Evolutionary conservation across 2,888 invertebrate species (phyloP), one percentile per base, ranked within the genome.

Genomic region (Seira ritae): DNA sequence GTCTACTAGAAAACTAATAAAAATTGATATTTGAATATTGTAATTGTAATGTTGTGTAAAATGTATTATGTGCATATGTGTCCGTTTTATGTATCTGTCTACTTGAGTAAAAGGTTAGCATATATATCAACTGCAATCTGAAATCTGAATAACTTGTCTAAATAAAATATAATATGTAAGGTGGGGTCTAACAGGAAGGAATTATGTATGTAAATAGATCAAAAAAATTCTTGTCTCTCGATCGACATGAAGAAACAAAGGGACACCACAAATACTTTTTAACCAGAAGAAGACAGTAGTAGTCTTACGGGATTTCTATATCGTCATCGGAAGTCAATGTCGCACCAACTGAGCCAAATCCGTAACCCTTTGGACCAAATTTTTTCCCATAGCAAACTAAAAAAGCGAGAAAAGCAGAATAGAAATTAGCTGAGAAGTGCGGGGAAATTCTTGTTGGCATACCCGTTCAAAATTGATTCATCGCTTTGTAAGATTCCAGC

Each of bases 331-430:
- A 77, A 68, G 85, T 79, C 78, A 97, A 93, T 89, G 96, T 96
- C 91, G 97, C 97, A 91, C 96, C 97, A 91, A 98, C 98, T 92
- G 97, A 96, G 90, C 98, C 98, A 92, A 97, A 98, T 90, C 98
- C 98, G 92, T 98, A 98, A 92, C 97, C 97, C 93, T 96, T 98
- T 90, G 98, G 98, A 90, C 98, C 98, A 93, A 96, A 98, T 93
- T 95, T 96, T 94, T 97, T 97, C 91, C 95, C 96, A 93, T 99
- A 98, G 94, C 98, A 98, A 91, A 95, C 96, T 96, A 92, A 90
- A 91, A 15, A 87, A 87, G 88, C 87, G 80, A 86, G 86, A 79
- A 77, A 76, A 85, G 79, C 79, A 24, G 24, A 60, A 15, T 60
- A 42, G 42, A 22, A 50, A 71, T 80, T 83, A 84, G 67, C 42